A percentile compares a stretch with the other conserved stretches of the same genome.
phyloP scores from a whole-genome alignment of 1,140 invertebrate species.

The Papilio helenus region DNA sequence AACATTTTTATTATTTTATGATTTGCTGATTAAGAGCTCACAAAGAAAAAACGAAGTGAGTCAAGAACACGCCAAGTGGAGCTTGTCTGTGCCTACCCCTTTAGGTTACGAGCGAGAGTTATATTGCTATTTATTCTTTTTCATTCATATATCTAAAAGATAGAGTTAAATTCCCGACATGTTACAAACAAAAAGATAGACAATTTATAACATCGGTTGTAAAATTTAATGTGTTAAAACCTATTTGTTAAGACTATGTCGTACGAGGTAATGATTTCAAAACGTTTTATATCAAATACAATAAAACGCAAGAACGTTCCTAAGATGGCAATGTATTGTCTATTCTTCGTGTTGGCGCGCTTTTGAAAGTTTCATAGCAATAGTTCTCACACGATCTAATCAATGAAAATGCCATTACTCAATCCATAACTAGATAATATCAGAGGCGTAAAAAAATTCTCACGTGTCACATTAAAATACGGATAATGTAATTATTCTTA shows the following conservation, averaged over 20 bases:
- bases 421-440: background rate
- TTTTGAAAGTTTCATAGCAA: slow-evolving; percentile 13
- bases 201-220: background rate
- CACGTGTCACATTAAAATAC: background rate
- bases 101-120: too few relatives aligned
- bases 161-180: background rate
- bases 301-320: slow-evolving; percentile 17
- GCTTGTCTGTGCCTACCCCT: too few relatives aligned
- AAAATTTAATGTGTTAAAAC: background rate
- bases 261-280: slow-evolving; percentile 2
- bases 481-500: background rate
- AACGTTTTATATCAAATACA: slow-evolving; percentile 17
- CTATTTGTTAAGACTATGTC: slow-evolving; percentile 7
- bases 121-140: too few relatives aligned
- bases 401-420: background rate
- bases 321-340: slow-evolving; percentile 23
- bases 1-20: too few relatives aligned
- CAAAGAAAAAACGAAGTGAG: too few relatives aligned
- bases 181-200: background rate
- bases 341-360: slow-evolving; percentile 1
- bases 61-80: too few relatives aligned
- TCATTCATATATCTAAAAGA: background rate
- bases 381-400: slow-evolving; percentile 14
- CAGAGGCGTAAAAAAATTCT: background rate
- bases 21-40: too few relatives aligned